Percentiles rank a stretch among this genome's conserved stretches.
Evolutionary conservation across 2,888 invertebrate genomes (phyloP).

Genomic region (Nephrotoma flavescens): DNA sequence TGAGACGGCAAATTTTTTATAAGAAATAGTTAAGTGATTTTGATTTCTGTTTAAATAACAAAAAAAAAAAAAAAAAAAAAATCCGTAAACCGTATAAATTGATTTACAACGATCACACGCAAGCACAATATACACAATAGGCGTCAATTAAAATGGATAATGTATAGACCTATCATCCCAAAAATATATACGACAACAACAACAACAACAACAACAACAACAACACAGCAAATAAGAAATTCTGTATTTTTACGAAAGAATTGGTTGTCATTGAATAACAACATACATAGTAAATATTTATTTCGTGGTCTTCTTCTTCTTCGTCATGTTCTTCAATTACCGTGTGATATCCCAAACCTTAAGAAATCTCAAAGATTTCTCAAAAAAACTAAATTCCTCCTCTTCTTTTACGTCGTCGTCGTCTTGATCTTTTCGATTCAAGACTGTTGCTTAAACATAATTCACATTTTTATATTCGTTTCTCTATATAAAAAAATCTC

Average conservation of each 20-base stretch:
- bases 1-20: not conserved
- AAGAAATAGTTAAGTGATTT: not conserved
- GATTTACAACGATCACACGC: not conserved
- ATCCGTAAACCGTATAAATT: not conserved
- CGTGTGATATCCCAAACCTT: not conserved
- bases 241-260: not conserved
- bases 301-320: not conserved
- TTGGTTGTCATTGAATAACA: not conserved
- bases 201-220: not conserved
- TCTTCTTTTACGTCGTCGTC: not conserved
- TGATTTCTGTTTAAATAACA: not conserved
- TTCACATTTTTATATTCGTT: not conserved
- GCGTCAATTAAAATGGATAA: not conserved
- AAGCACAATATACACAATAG: not conserved
- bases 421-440: not conserved
- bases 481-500: not conserved
- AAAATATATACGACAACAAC: not conserved
- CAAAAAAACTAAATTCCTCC: not conserved
- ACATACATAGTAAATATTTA: not conserved
- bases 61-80: too few relatives aligned
- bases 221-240: not conserved
- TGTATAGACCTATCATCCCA: not conserved
- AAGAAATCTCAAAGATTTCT: not conserved
- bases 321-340: not conserved
- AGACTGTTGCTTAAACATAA: not conserved